These are phyloP conservation scores for Drosophila santomea DNA, from an alignment of 1,140 invertebrate genomes.

Conservation along the genomic window DNA sequence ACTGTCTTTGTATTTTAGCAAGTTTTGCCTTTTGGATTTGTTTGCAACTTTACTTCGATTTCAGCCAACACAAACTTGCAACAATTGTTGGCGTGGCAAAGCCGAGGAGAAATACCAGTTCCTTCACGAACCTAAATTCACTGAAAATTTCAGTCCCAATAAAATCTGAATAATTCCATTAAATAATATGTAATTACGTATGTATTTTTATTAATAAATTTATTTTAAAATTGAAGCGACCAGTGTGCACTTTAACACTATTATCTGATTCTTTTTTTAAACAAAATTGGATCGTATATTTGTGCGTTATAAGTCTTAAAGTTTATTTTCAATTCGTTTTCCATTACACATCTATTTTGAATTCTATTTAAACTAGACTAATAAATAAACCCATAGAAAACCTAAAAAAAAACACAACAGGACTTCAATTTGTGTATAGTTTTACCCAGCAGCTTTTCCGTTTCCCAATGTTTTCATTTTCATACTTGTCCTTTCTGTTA, in stretches of 20 bases:
- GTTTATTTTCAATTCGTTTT: no score
- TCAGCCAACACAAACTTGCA: constrained; percentile 60
- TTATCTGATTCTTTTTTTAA: no score
- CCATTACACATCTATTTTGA: neutral
- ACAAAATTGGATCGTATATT: no score
- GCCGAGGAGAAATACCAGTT: no score
- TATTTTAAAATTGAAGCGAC: no score
- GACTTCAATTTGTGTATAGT: neutral
- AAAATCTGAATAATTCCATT: neutral
- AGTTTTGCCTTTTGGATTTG: constrained; percentile 65
- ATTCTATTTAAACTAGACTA: neutral
- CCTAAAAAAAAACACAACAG: neutral
- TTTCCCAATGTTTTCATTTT: constrained; percentile 9
- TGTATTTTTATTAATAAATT: no score
- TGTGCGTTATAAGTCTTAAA: no score
- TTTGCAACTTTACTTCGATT: constrained; percentile 79
- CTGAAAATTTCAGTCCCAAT: no score
- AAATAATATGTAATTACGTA: no score
- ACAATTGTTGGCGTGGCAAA: neutral
- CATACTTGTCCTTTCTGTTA: neutral
- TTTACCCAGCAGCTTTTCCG: neutral
- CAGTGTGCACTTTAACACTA: no score
- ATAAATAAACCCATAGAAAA: neutral
- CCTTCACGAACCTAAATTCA: neutral
- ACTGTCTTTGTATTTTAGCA: constrained; percentile 61